Evolutionary conservation across 2,113 vertebrate species (phyloP).

Genomic region (Anhinga anhinga): DNA sequence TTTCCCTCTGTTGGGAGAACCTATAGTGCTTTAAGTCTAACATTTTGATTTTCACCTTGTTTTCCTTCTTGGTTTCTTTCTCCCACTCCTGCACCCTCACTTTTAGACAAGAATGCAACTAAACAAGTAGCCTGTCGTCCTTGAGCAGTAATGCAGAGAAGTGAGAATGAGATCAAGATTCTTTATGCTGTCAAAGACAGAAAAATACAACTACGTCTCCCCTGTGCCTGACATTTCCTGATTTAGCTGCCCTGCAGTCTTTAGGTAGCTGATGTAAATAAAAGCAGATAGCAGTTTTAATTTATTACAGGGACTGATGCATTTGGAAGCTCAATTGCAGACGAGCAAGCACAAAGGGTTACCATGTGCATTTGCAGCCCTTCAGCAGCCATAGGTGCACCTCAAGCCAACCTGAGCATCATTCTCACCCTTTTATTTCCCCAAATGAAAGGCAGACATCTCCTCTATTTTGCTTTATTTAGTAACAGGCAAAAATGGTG

Average conservation of each 20-base stretch:
- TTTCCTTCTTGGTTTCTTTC: background rate
- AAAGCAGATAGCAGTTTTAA: background rate
- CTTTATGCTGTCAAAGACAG: background rate
- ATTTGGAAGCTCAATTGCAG: background rate
- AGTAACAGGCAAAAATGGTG: background rate
- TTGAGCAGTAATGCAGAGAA: background rate
- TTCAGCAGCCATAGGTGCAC: background rate
- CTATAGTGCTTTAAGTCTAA: background rate
- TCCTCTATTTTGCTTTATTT: background rate
- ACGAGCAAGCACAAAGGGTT: background rate
- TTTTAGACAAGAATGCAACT: background rate
- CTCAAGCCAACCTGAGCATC: background rate
- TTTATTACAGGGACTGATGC: background rate
- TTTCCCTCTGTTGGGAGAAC: background rate
- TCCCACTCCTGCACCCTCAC: background rate
- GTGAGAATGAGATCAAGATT: background rate
- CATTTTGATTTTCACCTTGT: background rate
- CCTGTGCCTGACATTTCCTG: background rate
- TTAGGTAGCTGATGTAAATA: background rate
- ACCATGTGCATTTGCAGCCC: background rate
- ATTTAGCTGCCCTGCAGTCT: background rate
- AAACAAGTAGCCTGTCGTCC: background rate
- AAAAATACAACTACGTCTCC: background rate
- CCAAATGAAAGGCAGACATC: background rate
- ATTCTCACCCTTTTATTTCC: background rate